phyloP scores from a whole-genome alignment of 1,140 invertebrate species.

The Spodoptera litura region DNA sequence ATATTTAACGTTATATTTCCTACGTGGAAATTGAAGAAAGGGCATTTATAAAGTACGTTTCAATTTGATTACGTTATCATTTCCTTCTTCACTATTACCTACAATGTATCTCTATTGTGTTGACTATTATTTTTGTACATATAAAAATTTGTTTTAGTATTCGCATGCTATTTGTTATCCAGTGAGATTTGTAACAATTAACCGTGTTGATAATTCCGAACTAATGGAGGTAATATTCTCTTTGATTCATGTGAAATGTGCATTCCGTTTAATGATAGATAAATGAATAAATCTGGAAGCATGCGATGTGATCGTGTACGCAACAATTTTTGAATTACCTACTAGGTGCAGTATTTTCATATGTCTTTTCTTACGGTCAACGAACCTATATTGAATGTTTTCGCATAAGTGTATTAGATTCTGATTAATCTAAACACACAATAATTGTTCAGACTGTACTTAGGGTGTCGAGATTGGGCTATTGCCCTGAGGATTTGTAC shows the following conservation, averaged over 20 bases:
- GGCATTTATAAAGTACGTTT: conserved; percentile 80
- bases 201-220: conserved; percentile 22
- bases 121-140: conserved; percentile 68
- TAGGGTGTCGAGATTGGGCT: no score
- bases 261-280: conserved; percentile 44
- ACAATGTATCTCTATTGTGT: conserved; percentile 70
- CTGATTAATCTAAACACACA: no score
- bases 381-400: no score
- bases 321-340: not conserved
- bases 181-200: conserved; percentile 65
- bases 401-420: no score
- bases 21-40: conserved; percentile 67
- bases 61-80: conserved; percentile 67
- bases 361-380: not conserved
- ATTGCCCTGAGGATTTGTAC: no score
- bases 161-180: conserved; percentile 67
- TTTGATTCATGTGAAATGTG: conserved; percentile 15
- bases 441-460: no score
- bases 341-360: not conserved
- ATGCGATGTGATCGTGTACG: conserved; percentile 3
- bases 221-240: conserved; percentile 27
- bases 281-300: not conserved
- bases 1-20: conserved; percentile 78
- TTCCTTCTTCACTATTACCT: conserved; percentile 66
- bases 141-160: conserved; percentile 70